Evolutionary conservation across 1,140 invertebrate genomes (phyloP).

Genomic region (Asbolus verrucosus): DNA sequence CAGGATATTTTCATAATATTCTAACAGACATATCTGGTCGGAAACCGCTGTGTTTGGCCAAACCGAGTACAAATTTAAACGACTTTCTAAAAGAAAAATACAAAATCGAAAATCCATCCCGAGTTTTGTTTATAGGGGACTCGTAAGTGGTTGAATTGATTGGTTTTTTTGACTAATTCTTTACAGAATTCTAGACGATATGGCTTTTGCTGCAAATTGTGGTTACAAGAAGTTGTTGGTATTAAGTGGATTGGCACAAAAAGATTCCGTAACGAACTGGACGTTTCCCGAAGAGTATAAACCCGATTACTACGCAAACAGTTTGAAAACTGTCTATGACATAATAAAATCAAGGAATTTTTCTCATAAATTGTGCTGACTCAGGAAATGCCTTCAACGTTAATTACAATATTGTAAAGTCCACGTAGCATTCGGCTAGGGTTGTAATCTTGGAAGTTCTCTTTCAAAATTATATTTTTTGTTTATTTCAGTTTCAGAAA

Average conservation of each 20-base stretch:
- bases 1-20: conserved; percentile 46
- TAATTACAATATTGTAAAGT: too few species aligned
- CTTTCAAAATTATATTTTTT: too few species aligned
- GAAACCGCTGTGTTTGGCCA: conserved; percentile 51
- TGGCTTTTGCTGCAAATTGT: conserved; percentile 55
- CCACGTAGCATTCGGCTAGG: too few species aligned
- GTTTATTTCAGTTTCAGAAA: too few species aligned
- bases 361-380: too few species aligned
- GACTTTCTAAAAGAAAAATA: conserved; percentile 51
- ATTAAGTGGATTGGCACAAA: conserved; percentile 37
- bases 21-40: conserved; percentile 51
- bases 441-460: too few species aligned
- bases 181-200: too few species aligned
- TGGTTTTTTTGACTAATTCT: too few species aligned
- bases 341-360: conserved; percentile 1
- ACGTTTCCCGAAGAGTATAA: conserved; percentile 42
- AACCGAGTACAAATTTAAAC: conserved; percentile 53
- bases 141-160: conserved; percentile 58
- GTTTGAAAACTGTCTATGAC: conserved; percentile 49
- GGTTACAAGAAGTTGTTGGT: conserved; percentile 47
- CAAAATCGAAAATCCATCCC: conserved; percentile 45
- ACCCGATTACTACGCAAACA: conserved; percentile 59
- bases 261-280: conserved; percentile 57
- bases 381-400: too few species aligned
- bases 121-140: conserved; percentile 56